Evolutionary conservation across 2,888 invertebrate species (phyloP), one percentile per base, ranked within the genome.

Genomic region (Hirtodrosophila histrioides): DNA sequence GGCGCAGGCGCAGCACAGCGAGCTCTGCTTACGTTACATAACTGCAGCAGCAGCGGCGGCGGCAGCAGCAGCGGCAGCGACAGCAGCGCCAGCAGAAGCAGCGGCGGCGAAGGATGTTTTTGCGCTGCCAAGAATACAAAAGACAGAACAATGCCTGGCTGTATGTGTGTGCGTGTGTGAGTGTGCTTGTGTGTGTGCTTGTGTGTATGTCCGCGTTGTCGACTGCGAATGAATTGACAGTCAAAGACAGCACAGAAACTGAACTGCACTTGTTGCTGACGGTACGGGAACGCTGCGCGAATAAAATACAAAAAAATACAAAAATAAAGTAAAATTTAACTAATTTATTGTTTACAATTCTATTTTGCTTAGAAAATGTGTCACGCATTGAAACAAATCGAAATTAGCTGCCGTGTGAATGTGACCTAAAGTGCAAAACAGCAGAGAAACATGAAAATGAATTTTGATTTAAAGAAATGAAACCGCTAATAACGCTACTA

Each of bases 241-340:
- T 55, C 55, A 49, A 65, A 63, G 41, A 31, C 60, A 45, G 67
- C 56, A 64, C 80, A 90, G 89, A 89, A 73, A 49, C 75, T 67
- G 37, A 69, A 73, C 70, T 85, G 75, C 89, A 90, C 89, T 90
- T 90, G 89, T 90, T 90, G 89, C 90, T 88, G 88, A 83, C 76
- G 74, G 74, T 75, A 60, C 71, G 69, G 49, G 45, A 58, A 54
- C 51, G 63, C 5, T 27, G 37, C 51, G 57, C 50, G 10, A 17
- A 17, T 17, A 17, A 17, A 17, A 33, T 35, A 46, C 50, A 66
- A 43, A 12, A 39, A 36, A n/a, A 29, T 33, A 41, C 9, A 31
- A 27, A 27, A 17, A 11, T 1, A 24, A 43, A 43, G n/a, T 17
- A 23, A 9, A 3, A 9, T 10, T 9, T 12, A 7, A 10, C 8